phyloP scores from a whole-genome alignment of 1,140 invertebrate species.

The Magallana angulata region DNA sequence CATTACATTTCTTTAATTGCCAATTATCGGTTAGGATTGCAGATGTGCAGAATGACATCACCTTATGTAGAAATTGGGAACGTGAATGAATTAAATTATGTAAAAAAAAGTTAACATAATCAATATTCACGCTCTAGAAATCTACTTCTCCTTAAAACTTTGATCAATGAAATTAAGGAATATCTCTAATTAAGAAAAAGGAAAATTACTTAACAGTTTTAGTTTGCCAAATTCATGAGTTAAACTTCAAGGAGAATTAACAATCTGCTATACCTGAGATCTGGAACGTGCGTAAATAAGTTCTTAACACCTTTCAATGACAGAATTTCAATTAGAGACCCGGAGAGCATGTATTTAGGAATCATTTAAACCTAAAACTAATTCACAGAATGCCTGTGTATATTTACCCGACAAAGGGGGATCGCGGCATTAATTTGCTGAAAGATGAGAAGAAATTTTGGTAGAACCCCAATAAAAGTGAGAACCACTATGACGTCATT shows the following conservation, averaged over 20 bases:
- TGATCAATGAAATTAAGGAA: not conserved
- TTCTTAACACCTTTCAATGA: not conserved
- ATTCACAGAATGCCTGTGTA: not conserved
- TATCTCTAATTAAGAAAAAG: not conserved
- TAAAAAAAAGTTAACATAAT: no score
- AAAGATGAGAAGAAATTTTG: not conserved
- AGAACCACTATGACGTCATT: not conserved
- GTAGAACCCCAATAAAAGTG: not conserved
- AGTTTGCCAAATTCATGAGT: no score
- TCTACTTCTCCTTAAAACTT: no score
- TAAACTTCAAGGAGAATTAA: not conserved
- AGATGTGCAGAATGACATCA: no score
- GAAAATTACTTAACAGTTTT: not conserved
- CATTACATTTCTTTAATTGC: no score
- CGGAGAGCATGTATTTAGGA: not conserved
- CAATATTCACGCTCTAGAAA: no score
- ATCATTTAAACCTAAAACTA: not conserved
- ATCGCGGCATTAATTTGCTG: no score
- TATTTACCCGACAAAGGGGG: not conserved
- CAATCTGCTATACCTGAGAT: not conserved
- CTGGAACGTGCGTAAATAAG: not conserved
- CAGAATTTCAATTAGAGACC: slow-evolving; percentile 15
- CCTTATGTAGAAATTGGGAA: no score
- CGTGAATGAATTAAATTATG: no score
- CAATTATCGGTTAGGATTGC: no score